Base-by-base conservation (phyloP, 2,797 vertebrate genomes). In the Cirrhinus molitorella region DNA sequence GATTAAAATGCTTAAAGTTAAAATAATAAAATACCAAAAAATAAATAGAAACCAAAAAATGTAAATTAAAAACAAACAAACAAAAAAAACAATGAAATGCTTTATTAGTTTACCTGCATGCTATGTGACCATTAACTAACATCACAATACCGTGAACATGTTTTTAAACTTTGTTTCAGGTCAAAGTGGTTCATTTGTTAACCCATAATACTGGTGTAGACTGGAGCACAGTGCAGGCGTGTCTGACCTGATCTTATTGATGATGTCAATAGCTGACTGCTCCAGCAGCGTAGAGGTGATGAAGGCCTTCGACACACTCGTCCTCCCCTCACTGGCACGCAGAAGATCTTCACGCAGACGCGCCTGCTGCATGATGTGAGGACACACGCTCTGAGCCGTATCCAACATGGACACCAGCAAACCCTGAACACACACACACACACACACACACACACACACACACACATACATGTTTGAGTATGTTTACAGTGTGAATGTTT, bases 231-330 rank as follows among this genome's bases (percentile, higher is more conserved):
- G 23, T 11, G 8, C 37, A 40, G 37, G 7, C 5, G 4, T 13
- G 11, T 11, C 19, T 13, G 9, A 97, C 98, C 98, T 99, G 90
- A 99, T 99, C 94, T 99, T 99, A 91, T 99, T 99, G 90, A 97
- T 93, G 91, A 99, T 98, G 93, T 99, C 98, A 28, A 97, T 93
- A 28, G 96, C 98, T 21, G 97, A 97, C 88, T 99, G 98, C 89
- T 99, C 96, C 92, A 99, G 89, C 78, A 99, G 95, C 13, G 98
- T 97, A 84, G 94, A 95, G 90, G 95, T 97, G 88, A 98, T 91
- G 88, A 99, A 99, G 88, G 94, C 92, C 8, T 92, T 94, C 2
- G 98, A 97, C 21, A 99, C 91, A 5, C 90, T 96, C 92, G 97
- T 96, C 93, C 95, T 97, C 67, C 95, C 96, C 0, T 93, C 94